Evolutionary conservation across 1,140 invertebrate species (phyloP).

Genomic region (Lepidurus arcticus): DNA sequence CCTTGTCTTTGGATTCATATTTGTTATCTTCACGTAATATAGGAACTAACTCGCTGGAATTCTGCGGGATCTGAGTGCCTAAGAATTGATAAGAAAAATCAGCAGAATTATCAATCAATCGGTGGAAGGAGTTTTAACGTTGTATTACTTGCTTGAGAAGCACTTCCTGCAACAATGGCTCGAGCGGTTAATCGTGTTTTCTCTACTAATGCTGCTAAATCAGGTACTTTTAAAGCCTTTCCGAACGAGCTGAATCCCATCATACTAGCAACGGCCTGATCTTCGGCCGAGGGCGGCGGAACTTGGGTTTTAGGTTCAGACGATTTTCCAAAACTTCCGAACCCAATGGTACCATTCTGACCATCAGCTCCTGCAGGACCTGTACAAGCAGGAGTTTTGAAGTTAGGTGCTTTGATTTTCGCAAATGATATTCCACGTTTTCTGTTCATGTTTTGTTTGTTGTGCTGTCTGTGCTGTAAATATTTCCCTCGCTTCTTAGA

Average conservation of each 20-base stretch:
- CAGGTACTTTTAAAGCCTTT: conserved; percentile 38
- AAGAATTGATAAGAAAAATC: background rate
- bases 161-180: conserved; percentile 28
- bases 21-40: background rate
- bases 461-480: background rate
- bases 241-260: conserved; percentile 43
- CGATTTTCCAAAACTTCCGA: conserved; percentile 32
- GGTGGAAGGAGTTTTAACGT: background rate
- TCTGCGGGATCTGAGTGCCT: background rate
- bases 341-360: background rate
- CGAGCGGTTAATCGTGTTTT: conserved; percentile 34
- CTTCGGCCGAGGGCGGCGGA: conserved; percentile 28
- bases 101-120: too few species aligned
- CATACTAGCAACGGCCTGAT: conserved; percentile 33
- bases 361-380: background rate
- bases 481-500: background rate
- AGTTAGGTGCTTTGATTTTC: conserved; percentile 28
- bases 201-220: conserved; percentile 38
- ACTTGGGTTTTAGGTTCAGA: background rate
- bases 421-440: conserved; percentile 28
- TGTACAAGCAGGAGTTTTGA: background rate
- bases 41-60: background rate
- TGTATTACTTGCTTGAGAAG: conserved; percentile 31
- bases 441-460: conserved; percentile 2
- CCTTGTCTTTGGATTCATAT: conserved; percentile 34